Conservation (phyloP, 2,797 vertebrate species). For the Argya squamiceps region DNA sequence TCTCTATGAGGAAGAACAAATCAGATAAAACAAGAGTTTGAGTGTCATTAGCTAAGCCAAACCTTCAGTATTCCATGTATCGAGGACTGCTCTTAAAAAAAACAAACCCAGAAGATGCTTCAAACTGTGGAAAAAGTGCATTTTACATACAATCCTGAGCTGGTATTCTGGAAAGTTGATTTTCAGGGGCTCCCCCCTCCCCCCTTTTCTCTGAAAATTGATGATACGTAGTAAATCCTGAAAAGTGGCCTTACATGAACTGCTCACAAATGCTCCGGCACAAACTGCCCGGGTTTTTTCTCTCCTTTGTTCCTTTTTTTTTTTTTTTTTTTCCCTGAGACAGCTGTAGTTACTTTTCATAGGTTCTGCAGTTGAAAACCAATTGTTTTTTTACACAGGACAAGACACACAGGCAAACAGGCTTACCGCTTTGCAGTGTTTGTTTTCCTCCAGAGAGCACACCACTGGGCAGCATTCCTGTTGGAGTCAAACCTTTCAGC, state of each 20-base stretch:
- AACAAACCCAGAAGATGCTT: neutral
- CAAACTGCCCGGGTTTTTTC: neutral
- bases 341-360: neutral
- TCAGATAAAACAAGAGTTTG: neutral
- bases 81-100: neutral
- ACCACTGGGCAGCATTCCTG: conserved; percentile 97
- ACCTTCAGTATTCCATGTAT: neutral
- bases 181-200: neutral
- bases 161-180: neutral
- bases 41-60: neutral
- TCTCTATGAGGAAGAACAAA: neutral
- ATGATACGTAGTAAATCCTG: neutral
- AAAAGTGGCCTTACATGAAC: neutral
- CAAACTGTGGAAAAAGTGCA: neutral
- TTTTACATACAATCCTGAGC: neutral
- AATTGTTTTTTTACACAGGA: neutral
- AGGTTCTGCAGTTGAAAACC: conserved; percentile 9
- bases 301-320: neutral
- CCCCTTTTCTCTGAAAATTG: neutral
- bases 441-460: conserved; percentile 97
- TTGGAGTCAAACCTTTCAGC: conserved; percentile 96
- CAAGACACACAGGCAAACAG: neutral
- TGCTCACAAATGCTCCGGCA: neutral
- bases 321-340: neutral
- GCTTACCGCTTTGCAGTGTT: conserved; percentile 97